Percentiles rank a stretch among this genome's conserved stretches.
Evolutionary conservation across 1,140 invertebrate species (phyloP).

Genomic region (Drosophila melanogaster): Release_6_plus_ISO1_MT NC_004354.4:7381501-7382000

Average conservation of each 20-base stretch:
- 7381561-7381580: constrained; percentile 41
- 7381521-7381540: constrained; percentile 10
- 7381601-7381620: constrained; percentile 23
- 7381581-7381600: constrained; percentile 28
- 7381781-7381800: not conserved
- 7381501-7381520: constrained; percentile 11
- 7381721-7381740: not conserved
- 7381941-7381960: constrained; percentile 7
- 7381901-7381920: constrained; percentile 80
- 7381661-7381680: not conserved
- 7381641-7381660: constrained; percentile 2
- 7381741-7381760: too few relatives aligned
- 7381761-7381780: not conserved
- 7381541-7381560: constrained; percentile 38
- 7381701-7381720: not conserved
- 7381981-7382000: constrained; percentile 83
- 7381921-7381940: constrained; percentile 82
- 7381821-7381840: too few relatives aligned
- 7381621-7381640: constrained; percentile 20
- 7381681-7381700: not conserved
- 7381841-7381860: not conserved
- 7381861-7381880: constrained; percentile 1
- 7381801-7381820: not conserved
- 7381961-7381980: constrained; percentile 4
- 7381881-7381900: constrained; percentile 74